These are phyloP conservation scores for Ciconia nigra DNA, from an alignment of 2,797 vertebrate genomes.

Conservation along the genomic window DNA sequence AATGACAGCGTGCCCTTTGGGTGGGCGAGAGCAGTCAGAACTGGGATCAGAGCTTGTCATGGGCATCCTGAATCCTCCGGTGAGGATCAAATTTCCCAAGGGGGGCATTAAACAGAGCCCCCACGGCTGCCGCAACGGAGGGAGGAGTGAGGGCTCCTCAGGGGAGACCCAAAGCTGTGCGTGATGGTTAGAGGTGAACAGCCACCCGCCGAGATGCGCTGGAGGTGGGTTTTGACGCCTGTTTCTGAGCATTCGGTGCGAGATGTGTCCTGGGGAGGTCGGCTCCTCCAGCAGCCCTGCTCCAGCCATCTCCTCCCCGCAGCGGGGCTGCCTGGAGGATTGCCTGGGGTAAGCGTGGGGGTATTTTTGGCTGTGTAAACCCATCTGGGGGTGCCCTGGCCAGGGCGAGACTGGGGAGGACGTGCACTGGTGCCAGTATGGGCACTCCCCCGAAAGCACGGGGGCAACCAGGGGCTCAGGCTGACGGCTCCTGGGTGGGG, in stretches of 20 bases:
- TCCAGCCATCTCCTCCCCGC: rapidly evolving
- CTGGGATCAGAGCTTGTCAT: background rate
- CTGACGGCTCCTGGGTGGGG: background rate
- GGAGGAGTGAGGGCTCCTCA: background rate
- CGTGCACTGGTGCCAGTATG: rapidly evolving
- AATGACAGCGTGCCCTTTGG: background rate
- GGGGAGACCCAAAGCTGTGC: background rate
- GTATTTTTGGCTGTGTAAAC: background rate
- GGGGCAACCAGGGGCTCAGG: background rate
- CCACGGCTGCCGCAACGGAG: rapidly evolving
- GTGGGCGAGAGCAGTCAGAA: background rate
- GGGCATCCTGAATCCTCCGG: background rate
- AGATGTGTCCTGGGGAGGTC: background rate
- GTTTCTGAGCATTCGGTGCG: background rate
- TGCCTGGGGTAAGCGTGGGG: background rate
- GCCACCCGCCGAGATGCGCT: background rate
- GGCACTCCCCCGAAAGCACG: rapidly evolving
- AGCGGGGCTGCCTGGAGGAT: rapidly evolving
- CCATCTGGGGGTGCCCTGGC: background rate
- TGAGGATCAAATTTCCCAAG: background rate
- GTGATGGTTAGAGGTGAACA: background rate
- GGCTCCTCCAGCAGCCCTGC: rapidly evolving
- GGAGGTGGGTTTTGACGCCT: background rate
- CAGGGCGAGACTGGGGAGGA: background rate
- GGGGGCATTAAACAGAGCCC: background rate